phyloP scores from a whole-genome alignment of 2,797 vertebrate species.

The Dipus sagitta region DNA sequence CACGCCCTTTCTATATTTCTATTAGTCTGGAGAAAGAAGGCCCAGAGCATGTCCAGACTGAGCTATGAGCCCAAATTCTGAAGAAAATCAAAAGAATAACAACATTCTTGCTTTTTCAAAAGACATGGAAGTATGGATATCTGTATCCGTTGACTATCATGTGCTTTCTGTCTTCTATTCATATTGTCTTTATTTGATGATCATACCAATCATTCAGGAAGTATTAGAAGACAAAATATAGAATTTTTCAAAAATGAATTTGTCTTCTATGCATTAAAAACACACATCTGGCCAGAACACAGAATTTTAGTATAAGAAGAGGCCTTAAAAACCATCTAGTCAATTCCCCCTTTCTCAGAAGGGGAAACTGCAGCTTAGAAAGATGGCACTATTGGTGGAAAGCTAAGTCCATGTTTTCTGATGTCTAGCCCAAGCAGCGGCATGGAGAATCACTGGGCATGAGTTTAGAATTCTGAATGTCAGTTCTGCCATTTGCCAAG shows the following conservation, averaged over 20 bases:
- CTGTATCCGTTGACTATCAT: background rate
- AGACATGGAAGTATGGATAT: background rate
- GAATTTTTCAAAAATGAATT: slow-evolving; percentile 6
- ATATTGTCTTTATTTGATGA: background rate
- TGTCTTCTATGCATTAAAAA: background rate
- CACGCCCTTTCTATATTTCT: background rate
- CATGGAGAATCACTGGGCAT: background rate
- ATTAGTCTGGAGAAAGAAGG: background rate
- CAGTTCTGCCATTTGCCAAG: background rate
- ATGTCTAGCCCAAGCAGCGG: background rate
- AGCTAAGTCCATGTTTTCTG: background rate
- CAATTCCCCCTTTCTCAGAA: background rate
- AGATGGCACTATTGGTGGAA: background rate
- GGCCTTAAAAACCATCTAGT: background rate
- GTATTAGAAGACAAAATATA: background rate
- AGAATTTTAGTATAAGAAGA: background rate
- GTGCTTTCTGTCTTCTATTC: background rate
- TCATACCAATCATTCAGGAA: background rate
- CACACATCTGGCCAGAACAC: background rate
- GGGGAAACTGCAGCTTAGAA: background rate
- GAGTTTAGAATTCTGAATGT: background rate
- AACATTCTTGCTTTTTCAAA: background rate
- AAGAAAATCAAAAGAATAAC: background rate
- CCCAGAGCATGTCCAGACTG: background rate
- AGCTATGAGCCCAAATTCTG: background rate